These are phyloP conservation scores for Penaeus monodon DNA, from an alignment of 2,888 invertebrate species.

Conservation along the genomic window DNA sequence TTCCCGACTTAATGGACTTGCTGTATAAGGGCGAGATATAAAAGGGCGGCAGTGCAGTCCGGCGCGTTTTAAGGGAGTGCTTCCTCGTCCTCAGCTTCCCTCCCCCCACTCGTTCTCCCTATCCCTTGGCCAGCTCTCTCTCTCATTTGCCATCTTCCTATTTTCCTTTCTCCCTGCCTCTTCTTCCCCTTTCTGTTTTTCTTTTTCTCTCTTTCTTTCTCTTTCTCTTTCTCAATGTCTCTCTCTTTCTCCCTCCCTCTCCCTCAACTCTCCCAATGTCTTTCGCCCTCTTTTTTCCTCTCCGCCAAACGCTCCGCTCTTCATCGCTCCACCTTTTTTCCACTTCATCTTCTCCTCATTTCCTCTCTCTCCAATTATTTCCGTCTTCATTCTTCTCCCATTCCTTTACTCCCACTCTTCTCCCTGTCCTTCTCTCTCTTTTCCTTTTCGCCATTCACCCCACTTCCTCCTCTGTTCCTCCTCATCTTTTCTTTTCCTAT, in stretches of 20 bases:
- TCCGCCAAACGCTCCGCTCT: not conserved
- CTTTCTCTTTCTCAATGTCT: not conserved
- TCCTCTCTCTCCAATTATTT: not conserved
- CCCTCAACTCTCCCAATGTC: not conserved
- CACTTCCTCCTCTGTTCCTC: too few relatives aligned
- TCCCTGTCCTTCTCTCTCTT: too few relatives aligned
- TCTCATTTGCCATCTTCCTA: not conserved
- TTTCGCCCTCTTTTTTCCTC: too few relatives aligned
- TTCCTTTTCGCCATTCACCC: too few relatives aligned
- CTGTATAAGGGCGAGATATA: too few relatives aligned
- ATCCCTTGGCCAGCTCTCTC: too few relatives aligned
- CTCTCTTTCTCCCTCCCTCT: not conserved
- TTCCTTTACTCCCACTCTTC: not conserved
- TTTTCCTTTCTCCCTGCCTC: not conserved
- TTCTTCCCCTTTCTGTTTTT: not conserved
- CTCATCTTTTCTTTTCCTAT: too few relatives aligned
- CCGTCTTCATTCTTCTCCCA: not conserved
- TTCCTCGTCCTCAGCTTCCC: too few relatives aligned
- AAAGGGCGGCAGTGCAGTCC: too few relatives aligned
- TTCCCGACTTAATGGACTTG: too few relatives aligned
- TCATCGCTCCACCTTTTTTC: not conserved
- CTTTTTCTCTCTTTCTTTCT: not conserved
- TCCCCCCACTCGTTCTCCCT: too few relatives aligned
- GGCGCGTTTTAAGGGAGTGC: too few relatives aligned
- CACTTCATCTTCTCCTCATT: not conserved